Conservation (phyloP, 2,113 vertebrate genomes). For the Ptilonorhynchus violaceus region DNA sequence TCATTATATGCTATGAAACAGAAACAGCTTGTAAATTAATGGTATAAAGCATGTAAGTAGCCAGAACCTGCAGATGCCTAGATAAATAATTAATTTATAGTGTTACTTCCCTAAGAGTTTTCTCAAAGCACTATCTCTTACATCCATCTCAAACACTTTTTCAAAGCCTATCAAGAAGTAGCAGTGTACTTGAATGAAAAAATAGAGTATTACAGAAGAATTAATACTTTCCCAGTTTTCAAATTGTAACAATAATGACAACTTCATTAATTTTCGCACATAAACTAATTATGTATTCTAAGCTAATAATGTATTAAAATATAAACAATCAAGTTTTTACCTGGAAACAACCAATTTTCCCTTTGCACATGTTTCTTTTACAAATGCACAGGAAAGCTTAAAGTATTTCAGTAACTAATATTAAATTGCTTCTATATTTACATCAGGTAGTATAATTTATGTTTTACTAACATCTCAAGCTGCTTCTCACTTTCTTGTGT, state of each 20-base stretch:
- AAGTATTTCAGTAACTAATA: background rate
- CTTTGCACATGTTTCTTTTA: background rate
- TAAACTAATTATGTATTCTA: background rate
- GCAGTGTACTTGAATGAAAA: background rate
- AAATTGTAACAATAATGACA: background rate
- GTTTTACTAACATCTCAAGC: background rate
- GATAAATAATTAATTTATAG: background rate
- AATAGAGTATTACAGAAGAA: background rate
- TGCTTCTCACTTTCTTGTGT: background rate
- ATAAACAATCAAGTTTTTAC: background rate
- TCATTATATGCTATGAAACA: conserved; percentile 81
- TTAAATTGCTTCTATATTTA: background rate
- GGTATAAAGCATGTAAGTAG: background rate
- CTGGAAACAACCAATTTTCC: background rate
- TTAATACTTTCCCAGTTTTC: background rate
- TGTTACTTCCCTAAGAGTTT: background rate
- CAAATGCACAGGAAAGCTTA: background rate
- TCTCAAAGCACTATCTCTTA: background rate
- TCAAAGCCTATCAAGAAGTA: background rate
- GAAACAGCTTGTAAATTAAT: conserved; percentile 4
- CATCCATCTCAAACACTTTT: background rate
- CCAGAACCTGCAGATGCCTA: background rate
- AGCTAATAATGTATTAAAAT: background rate
- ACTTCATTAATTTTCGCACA: background rate
- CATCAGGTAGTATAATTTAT: background rate